These are phyloP conservation scores for Orchestia grillus DNA, from an alignment of 1,140 invertebrate genomes.

Conservation along the genomic window DNA sequence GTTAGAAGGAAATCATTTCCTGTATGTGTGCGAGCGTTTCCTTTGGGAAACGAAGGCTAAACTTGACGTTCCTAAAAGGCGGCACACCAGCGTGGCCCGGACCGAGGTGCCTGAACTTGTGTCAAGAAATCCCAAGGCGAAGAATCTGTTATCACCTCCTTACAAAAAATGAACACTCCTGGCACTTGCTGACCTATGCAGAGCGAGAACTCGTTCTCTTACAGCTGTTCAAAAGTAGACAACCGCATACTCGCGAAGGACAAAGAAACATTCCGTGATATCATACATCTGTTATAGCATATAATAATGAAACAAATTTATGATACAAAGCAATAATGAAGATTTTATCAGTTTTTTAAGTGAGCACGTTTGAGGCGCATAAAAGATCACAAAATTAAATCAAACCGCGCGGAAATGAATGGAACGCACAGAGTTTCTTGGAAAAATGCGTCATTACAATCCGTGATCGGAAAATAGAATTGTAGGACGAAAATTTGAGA, in stretches of 20 bases:
- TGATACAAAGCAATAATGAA: background rate
- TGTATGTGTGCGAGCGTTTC: no score
- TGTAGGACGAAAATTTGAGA: background rate
- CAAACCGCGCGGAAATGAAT: background rate
- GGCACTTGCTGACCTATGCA: no score
- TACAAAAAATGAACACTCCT: no score
- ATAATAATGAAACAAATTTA: background rate
- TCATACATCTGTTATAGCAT: constrained; percentile 2
- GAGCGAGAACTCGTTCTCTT: no score
- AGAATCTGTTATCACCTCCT: no score
- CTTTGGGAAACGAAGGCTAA: no score
- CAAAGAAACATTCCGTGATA: background rate
- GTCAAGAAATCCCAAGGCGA: no score
- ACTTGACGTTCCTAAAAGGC: no score
- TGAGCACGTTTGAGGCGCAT: background rate
- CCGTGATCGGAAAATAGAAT: background rate
- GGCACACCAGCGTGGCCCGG: no score
- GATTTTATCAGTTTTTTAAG: background rate
- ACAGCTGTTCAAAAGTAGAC: background rate
- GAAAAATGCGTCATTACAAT: background rate
- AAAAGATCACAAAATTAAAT: background rate
- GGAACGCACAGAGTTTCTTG: background rate
- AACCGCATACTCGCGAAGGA: no score
- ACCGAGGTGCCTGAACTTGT: no score
- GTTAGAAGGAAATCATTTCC: no score